These are phyloP conservation scores for Lasius platythorax DNA, from an alignment of 2,888 invertebrate genomes.

Conservation along the genomic window DNA sequence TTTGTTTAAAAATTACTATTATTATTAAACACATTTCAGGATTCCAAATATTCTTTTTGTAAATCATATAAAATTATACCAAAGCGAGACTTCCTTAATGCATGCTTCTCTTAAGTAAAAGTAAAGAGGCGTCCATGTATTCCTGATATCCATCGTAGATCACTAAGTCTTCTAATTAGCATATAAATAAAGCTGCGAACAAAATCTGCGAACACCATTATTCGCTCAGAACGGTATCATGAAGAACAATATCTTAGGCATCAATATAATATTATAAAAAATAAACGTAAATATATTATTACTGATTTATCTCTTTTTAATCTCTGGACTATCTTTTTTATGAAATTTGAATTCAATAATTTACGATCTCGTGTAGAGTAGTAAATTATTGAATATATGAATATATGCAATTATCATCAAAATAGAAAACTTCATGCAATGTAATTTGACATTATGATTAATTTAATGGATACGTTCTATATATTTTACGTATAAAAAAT, in stretches of 20 bases:
- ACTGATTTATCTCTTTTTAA: background rate
- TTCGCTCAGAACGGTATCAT: background rate
- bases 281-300: background rate
- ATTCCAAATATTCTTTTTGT: background rate
- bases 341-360: background rate
- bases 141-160: constrained; percentile 2
- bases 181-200: constrained; percentile 31
- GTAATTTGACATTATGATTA: background rate
- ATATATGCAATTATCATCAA: background rate
- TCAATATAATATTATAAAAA: background rate
- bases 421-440: background rate
- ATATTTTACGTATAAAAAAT: background rate
- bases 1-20: background rate
- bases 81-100: background rate
- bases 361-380: background rate
- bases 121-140: background rate
- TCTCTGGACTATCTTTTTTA: background rate
- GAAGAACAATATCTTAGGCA: background rate
- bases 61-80: background rate
- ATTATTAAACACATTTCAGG: background rate
- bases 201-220: background rate
- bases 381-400: too few species aligned
- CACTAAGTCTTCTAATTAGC: constrained; percentile 15
- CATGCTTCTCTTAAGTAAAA: background rate
- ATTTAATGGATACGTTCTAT: background rate